Conservation (phyloP, 64 coral and sea anemone genomes). For the Porites lutea region DNA sequence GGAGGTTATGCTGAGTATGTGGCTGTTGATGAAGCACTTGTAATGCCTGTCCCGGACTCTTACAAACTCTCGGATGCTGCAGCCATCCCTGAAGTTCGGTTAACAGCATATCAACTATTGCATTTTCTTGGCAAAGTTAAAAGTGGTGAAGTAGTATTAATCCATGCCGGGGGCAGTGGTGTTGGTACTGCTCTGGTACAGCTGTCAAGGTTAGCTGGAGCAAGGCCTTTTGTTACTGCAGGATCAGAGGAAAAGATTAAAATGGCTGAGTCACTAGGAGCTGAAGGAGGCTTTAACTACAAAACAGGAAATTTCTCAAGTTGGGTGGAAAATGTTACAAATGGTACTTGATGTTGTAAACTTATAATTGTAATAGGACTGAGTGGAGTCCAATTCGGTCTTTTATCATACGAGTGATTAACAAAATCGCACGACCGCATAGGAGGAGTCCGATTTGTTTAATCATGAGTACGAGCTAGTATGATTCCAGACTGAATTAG, state of each 20-base stretch:
- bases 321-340: constrained; percentile 84
- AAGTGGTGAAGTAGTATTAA: constrained; percentile 71
- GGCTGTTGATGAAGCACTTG: constrained; percentile 79
- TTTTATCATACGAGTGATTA: too few species aligned
- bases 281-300: constrained; percentile 85
- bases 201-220: constrained; percentile 72
- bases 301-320: constrained; percentile 81
- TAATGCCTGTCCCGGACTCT: constrained; percentile 72
- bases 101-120: constrained; percentile 92
- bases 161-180: constrained; percentile 96
- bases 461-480: too few species aligned
- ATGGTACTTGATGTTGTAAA: constrained; percentile 51
- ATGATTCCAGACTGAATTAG: too few species aligned
- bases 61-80: constrained; percentile 73
- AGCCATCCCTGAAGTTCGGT: constrained; percentile 95
- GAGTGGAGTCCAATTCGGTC: too few species aligned
- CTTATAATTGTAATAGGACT: too few species aligned
- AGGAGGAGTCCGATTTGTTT: too few species aligned
- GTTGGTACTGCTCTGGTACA: constrained; percentile 91
- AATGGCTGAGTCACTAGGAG: constrained; percentile 73
- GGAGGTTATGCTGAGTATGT: constrained; percentile 98
- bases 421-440: too few species aligned
- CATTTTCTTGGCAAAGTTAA: constrained; percentile 74
- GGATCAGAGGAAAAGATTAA: constrained; percentile 85
- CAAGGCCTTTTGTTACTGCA: constrained; percentile 79